Base-by-base conservation (phyloP, 2,797 vertebrate genomes). In the Meda fulgida region DNA sequence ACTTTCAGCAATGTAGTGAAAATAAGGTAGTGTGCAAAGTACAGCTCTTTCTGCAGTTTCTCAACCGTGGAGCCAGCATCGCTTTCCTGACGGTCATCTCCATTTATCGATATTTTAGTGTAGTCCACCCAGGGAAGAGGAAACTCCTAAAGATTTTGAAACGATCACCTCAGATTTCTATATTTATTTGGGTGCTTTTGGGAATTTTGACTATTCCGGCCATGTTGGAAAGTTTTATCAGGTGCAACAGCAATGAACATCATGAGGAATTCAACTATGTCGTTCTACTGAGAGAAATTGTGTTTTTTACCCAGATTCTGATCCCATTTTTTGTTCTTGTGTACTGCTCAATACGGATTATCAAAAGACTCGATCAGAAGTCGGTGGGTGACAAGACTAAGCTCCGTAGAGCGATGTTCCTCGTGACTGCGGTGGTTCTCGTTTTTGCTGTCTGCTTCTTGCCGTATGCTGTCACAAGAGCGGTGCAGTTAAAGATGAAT, bases 361-460 rank as follows among this genome's bases (percentile, higher is more conserved):
- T 93, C 67, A 88, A 90, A 63, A 89, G 91, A 14, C 91, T 96
- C 23, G 81, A 85, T 73, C 79, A 51, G 78, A 92, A 92, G 51
- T 93, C 90, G 0, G n/a, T 94, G 0, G 93, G 90, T 4, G 88
- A 91, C n/a, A 89, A 63, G 80, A 91, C 92, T 46, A 93, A 94
- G 89, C 92, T 95, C 78, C 90, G 23, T 81, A 85, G 92, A 72
- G 91, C 93, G 0, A 87, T 89, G 67, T 76, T 93, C 1, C 88
- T 94, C 29, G 90, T 95, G 53, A 91, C 86, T 2, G 0, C 82
- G 0, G 92, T 93, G 65, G 90, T 93, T 80, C 81, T 92, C 55
- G 91, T 95, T 40, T 95, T 94, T 71, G 88, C 88, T 0, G 0
- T 93, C 16, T 96, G 94, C 88, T 96, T 96, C 78, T 89, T 95